Percentiles rank a stretch among this genome's conserved stretches.
Evolutionary conservation across 2,113 vertebrate genomes (phyloP).

Genomic region (Macquaria australasica): DNA sequence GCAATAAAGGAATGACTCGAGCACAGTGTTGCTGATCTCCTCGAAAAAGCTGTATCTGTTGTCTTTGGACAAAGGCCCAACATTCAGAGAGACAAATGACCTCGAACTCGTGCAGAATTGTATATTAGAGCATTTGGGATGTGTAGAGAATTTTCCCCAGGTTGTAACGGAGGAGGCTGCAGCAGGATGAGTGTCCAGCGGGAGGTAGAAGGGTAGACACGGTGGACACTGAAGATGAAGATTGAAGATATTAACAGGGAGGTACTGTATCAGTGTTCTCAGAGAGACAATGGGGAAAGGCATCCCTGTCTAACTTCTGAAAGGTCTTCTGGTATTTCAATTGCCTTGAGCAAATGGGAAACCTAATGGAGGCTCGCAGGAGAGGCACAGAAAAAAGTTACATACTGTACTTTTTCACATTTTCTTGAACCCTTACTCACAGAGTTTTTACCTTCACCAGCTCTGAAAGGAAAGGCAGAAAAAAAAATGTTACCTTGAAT

Average conservation of each 20-base stretch:
- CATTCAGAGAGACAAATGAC: conserved; percentile 52
- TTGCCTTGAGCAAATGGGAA: conserved; percentile 42
- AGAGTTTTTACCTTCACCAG: not conserved
- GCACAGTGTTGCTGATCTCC: conserved; percentile 18
- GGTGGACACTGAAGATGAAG: conserved; percentile 53
- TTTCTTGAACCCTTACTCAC: conserved; percentile 5
- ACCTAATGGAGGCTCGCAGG: conserved; percentile 34
- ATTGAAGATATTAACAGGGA: conserved; percentile 48
- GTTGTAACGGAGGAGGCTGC: conserved; percentile 26
- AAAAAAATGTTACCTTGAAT: no score
- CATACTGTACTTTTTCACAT: conserved; percentile 17
- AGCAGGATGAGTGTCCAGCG: conserved; percentile 7
- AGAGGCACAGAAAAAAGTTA: conserved; percentile 24
- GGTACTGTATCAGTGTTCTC: conserved; percentile 29
- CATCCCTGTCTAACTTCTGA: conserved; percentile 31
- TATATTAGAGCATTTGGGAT: conserved; percentile 14
- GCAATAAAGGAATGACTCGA: conserved; percentile 14
- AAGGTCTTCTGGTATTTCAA: conserved; percentile 48
- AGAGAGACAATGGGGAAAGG: conserved; percentile 45
- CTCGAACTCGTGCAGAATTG: conserved; percentile 26
- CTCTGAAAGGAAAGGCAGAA: not conserved
- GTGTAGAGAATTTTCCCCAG: conserved; percentile 12
- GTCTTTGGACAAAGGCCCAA: conserved; percentile 17
- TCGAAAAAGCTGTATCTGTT: not conserved
- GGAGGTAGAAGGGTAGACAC: conserved; percentile 17